Conservation (phyloP, 2,797 vertebrate species). For the Leptatherina wallacei region DNA sequence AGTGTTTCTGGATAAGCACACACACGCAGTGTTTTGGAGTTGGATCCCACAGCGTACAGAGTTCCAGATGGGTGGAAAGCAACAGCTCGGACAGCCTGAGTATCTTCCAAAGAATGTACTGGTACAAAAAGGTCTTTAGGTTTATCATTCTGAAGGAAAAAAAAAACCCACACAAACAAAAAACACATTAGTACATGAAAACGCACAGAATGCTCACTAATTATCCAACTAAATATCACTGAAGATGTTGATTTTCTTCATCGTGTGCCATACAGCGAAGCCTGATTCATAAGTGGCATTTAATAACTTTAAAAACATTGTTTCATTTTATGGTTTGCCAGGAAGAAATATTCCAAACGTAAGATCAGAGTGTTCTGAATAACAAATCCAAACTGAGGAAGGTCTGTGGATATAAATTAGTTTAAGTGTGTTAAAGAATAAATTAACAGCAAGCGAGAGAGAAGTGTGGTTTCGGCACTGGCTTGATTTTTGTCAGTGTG, state of each 20-base stretch:
- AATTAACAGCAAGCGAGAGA: neutral
- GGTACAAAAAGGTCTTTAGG: conserved; percentile 70
- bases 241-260: no score
- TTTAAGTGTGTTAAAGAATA: neutral
- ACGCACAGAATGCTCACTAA: neutral
- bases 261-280: no score
- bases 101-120: conserved; percentile 92
- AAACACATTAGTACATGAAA: neutral
- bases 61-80: conserved; percentile 94
- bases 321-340: neutral
- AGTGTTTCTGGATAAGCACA: conserved; percentile 93
- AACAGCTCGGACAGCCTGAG: conserved; percentile 95
- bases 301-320: no score
- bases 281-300: no score
- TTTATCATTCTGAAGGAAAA: conserved; percentile 65
- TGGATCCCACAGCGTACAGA: conserved; percentile 95
- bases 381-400: neutral
- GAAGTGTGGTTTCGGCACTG: neutral
- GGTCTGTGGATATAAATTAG: neutral
- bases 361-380: neutral
- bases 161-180: neutral
- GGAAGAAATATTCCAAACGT: no score
- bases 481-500: accelerated
- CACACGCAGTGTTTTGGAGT: conserved; percentile 96
- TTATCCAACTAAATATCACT: no score